Base-by-base conservation (phyloP, 2,113 vertebrate genomes). In the Trichomycterus rosablanca region DNA sequence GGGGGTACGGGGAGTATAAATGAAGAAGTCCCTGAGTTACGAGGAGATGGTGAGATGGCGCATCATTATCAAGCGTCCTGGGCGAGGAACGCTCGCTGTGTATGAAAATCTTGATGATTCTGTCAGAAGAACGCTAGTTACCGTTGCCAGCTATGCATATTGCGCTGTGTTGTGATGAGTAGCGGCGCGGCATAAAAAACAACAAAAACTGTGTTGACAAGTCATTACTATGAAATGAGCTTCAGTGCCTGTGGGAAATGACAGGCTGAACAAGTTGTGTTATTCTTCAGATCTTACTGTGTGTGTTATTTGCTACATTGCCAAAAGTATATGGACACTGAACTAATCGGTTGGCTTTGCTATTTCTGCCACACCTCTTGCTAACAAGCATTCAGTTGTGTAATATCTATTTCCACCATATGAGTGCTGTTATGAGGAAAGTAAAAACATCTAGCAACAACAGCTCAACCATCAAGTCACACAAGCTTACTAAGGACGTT, bases 1-100 rank as follows among this genome's bases (percentile, higher is more conserved):
- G 59, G 52, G 72, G 58, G 60, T 58, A 58, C 42, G 42, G 46
- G 45, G 51, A 63, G 49, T 40, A 59, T 44, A 61, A 65, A 63
- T 67, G 54, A 65, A 50, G 54, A 54, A 68, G 72, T 34, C 62
- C 28, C 55, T 37, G 67, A 62, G 54, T 70, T 71, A 60, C 51
- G 59, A 67, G 35, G 26, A 48, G 53, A 55, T 7, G 56, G 14
- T 44, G 26, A 52, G 53, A 55, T 7, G 59, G 15, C 54, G 24
- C 59, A 52, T 74, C 67, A 53, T 62, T 70, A 63, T 60, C 45
- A 32, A 61, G 26, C 48, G 32, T 65, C 53, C 45, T 15, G 28
- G 40, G 19, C 40, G 40, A 26, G 18, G 43, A 44, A 37, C 40
- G 40, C 16, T 43, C n/a, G 37, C 52, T 19, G 42, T 12, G 49